Evolutionary conservation across 2,113 vertebrate species (phyloP).

Genomic region (Xyliphius kryptos): DNA sequence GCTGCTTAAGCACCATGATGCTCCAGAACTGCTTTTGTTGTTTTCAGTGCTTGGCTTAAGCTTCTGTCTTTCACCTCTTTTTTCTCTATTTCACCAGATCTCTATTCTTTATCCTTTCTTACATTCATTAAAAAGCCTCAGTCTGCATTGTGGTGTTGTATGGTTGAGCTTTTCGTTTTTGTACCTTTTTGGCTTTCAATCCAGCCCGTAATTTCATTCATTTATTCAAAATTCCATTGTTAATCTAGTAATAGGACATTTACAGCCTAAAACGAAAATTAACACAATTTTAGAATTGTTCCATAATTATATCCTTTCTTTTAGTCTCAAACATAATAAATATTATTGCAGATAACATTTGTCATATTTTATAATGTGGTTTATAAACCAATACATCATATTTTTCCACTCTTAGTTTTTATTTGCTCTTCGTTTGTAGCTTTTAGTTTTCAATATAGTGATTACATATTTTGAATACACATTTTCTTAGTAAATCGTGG

Average conservation of each 20-base stretch:
- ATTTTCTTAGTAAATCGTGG: background rate
- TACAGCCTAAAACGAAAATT: too few relatives aligned
- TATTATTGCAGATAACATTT: background rate
- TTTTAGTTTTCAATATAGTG: background rate
- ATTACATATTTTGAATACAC: background rate
- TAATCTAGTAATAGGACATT: too few relatives aligned
- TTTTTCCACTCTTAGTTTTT: too few relatives aligned
- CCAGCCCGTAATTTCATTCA: too few relatives aligned
- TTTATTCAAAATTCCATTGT: too few relatives aligned
- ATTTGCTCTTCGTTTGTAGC: background rate
- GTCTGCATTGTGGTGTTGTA: too few relatives aligned
- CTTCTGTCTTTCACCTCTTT: conserved; percentile 31
- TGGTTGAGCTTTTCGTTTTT: too few relatives aligned
- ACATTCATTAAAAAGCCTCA: too few relatives aligned
- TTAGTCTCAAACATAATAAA: background rate
- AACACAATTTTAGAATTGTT: too few relatives aligned
- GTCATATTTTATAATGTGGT: background rate
- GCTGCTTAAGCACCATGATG: conserved; percentile 43
- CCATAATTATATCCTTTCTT: background rate
- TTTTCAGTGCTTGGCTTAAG: conserved; percentile 53
- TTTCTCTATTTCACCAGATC: conserved; percentile 23
- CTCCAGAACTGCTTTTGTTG: conserved; percentile 58
- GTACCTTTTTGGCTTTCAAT: too few relatives aligned
- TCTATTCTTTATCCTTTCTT: background rate
- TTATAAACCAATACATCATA: background rate